A percentile compares a stretch with the other conserved stretches of the same genome.
Evolutionary conservation across 2,797 vertebrate genomes (phyloP).

Genomic region (Pipistrellus pipistrellus): DNA sequence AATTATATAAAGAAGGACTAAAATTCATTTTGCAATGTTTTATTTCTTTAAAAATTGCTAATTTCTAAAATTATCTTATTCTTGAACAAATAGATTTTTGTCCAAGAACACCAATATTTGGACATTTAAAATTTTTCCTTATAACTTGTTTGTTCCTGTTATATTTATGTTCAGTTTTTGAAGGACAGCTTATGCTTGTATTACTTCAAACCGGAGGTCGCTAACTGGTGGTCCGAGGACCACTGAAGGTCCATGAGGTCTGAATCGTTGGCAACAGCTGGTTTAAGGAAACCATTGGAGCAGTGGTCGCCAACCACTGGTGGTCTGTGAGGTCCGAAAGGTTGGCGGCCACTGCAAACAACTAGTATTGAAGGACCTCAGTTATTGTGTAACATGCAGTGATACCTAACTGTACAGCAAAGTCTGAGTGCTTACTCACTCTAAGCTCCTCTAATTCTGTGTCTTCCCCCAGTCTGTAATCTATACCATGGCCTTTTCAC

Average conservation of each 20-base stretch:
- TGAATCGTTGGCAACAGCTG: too few relatives aligned
- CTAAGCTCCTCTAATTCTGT: background rate
- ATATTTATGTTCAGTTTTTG: conserved; percentile 59
- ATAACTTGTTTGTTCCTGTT: background rate
- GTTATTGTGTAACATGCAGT: background rate
- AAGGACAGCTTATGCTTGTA: conserved; percentile 19
- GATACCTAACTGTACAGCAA: background rate
- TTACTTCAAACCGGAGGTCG: background rate
- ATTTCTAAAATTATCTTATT: conserved; percentile 56
- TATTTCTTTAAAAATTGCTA: conserved; percentile 10
- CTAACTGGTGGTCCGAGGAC: too few relatives aligned
- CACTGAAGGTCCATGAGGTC: too few relatives aligned
- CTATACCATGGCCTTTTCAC: background rate
- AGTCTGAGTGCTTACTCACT: background rate
- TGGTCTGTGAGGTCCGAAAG: too few relatives aligned
- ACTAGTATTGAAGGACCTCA: background rate
- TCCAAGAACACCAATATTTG: conserved; percentile 35
- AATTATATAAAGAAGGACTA: conserved; percentile 57
- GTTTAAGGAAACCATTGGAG: too few relatives aligned
- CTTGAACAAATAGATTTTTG: conserved; percentile 44
- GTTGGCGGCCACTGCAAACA: background rate
- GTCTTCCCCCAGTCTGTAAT: background rate
- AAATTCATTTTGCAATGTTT: conserved; percentile 37
- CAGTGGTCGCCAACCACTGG: too few relatives aligned
- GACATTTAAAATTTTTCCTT: conserved; percentile 27